Conservation (phyloP, 2,113 vertebrate genomes). For the Carollia perspicillata region DNA sequence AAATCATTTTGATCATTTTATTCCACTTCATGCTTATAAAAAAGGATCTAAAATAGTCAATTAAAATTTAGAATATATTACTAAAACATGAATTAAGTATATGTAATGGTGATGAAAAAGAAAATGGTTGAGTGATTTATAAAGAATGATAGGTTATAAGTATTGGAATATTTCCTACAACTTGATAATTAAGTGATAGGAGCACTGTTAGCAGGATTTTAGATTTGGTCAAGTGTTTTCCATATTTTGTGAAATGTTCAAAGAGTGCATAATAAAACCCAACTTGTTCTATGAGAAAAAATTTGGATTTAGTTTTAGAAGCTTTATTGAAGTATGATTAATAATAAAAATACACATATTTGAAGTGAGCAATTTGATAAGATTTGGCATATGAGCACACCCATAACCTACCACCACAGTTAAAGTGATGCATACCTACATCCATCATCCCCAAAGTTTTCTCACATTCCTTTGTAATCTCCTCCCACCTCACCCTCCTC, state of each 20-base stretch:
- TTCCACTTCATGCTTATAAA: not conserved
- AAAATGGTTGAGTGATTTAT: not conserved
- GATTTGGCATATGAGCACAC: no score
- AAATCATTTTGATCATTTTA: not conserved
- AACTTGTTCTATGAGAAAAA: not conserved
- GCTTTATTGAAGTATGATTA: not conserved
- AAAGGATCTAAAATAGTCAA: not conserved
- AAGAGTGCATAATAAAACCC: not conserved
- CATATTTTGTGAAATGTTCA: not conserved
- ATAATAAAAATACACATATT: not conserved
- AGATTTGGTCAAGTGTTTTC: not conserved
- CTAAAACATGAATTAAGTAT: not conserved
- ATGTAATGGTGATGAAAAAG: not conserved
- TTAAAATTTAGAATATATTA: accelerated
- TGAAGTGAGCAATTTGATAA: not conserved
- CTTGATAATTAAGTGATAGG: not conserved
- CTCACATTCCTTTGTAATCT: accelerated
- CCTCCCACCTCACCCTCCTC: accelerated
- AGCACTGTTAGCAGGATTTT: not conserved
- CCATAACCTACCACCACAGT: accelerated
- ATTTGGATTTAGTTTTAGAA: not conserved
- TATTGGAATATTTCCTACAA: not conserved
- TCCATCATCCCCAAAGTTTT: no score
- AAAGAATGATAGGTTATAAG: accelerated
- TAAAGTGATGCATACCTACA: accelerated